Base-by-base conservation (phyloP, 2,113 vertebrate species). In the Calonectris borealis region DNA sequence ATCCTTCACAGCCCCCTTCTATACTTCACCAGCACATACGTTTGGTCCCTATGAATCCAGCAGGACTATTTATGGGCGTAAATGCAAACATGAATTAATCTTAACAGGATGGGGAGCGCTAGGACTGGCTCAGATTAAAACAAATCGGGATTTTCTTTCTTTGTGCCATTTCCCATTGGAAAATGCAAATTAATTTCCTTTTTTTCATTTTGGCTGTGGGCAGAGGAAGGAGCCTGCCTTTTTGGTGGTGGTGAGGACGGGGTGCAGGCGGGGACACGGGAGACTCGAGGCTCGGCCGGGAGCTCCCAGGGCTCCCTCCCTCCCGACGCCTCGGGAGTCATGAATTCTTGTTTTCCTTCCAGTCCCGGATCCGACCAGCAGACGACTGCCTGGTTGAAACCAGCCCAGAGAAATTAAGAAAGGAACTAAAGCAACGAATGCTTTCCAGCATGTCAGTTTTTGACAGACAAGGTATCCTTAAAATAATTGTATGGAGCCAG, bases 261-360 rank as follows among this genome's bases (percentile, higher is more conserved):
- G 66, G 78, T 66, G 31, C n/a, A 61, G 58, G 73, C 1, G 0
- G 42, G 77, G 44, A 42, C 64, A 54, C 0, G 1, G 36, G 54
- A 93, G 54, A 62, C 32, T 38, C 1, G 1, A 54, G 54, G 61
- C 61, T 85, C 5, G 0, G 61, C 62, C 1, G 8, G 79, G 49
- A 70, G 73, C 49, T 73, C 44, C 36, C 29, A 62, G 17, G n/a
- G 54, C 42, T 79, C 66, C 34, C 17, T 51, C 32, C 42, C 22
- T 0, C 26, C 21, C 1, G 3, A 32, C 0, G 5, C 57, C 62
- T 44, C 2, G 0, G 68, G 78, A 88, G 62, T 76, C 2, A 1
- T 2, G 13, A 93, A 91, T 91, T 93, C 88, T 48, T 95, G 80
- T 82, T 85, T 71, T 57, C 48, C 14, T 72, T 84, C 94, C 91